phyloP scores from a whole-genome alignment of 2,888 invertebrate genomes.

The Machimus rusticus region DNA sequence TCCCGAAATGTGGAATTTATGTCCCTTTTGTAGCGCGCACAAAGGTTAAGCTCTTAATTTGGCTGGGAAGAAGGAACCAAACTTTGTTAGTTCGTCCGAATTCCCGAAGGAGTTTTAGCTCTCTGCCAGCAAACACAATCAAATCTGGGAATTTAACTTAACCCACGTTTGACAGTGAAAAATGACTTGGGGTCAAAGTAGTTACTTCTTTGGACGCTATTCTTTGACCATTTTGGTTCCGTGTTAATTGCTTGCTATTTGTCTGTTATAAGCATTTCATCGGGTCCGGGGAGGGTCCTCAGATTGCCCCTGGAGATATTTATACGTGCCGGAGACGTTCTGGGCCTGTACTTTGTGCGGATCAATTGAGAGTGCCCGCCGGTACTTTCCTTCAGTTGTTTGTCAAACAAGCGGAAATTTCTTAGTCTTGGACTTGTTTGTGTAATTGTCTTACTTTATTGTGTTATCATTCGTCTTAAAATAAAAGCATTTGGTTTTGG shows the following conservation, averaged over 20 bases:
- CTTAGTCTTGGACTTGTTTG: neutral
- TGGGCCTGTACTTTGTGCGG: neutral
- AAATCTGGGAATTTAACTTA: constrained; percentile 14
- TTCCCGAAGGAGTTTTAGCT: neutral
- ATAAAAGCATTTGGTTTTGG: neutral
- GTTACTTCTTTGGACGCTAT: neutral
- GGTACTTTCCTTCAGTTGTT: neutral
- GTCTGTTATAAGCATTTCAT: neutral
- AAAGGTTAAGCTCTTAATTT: constrained; percentile 14
- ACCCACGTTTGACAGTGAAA: constrained; percentile 24
- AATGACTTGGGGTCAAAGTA: neutral
- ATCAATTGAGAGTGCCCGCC: neutral
- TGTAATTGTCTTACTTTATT: neutral
- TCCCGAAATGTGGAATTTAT: constrained; percentile 8
- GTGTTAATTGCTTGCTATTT: constrained; percentile 2
- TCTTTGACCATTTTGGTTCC: constrained; percentile 10
- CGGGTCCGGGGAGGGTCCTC: neutral
- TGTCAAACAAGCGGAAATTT: neutral
- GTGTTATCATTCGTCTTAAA: neutral
- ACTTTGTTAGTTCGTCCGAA: neutral
- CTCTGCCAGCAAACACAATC: neutral
- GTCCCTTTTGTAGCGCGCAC: neutral
- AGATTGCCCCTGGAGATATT: neutral
- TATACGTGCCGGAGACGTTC: neutral
- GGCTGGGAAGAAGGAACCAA: neutral